phyloP scores from a whole-genome alignment of 2,113 vertebrate genomes.

The Antechinus stuartii region DNA sequence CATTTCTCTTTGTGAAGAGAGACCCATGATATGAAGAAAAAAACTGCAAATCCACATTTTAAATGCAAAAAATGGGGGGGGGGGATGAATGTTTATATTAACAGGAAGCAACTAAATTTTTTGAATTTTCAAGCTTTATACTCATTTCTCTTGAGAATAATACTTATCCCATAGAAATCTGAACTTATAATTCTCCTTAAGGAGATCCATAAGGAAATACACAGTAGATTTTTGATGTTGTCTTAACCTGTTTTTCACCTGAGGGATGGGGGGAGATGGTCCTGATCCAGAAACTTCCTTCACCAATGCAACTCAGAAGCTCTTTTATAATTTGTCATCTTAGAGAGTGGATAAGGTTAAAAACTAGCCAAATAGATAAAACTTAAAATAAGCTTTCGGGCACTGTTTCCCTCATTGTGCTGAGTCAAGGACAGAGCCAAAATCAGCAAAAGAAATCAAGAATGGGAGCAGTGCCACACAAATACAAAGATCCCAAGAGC shows the following conservation, averaged over 20 bases:
- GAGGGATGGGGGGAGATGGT: background rate
- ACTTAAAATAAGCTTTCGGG: constrained; percentile 25
- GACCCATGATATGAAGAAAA: background rate
- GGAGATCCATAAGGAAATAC: background rate
- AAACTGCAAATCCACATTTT: background rate
- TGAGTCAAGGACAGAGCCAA: constrained; percentile 17
- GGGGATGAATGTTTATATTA: background rate
- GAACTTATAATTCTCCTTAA: background rate
- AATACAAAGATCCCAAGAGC: background rate
- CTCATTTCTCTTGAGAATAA: background rate
- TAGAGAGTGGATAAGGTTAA: background rate
- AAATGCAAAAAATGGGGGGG: background rate
- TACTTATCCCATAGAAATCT: background rate
- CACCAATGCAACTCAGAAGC: background rate
- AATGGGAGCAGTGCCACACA: background rate
- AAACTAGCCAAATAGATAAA: constrained; percentile 47
- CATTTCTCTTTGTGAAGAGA: background rate
- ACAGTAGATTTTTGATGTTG: background rate
- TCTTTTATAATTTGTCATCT: background rate
- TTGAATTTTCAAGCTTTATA: background rate
- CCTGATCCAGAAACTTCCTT: background rate
- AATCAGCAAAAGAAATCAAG: background rate
- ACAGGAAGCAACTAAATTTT: background rate
- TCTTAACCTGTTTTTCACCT: background rate
- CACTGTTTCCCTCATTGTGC: background rate